A percentile compares a stretch with the other conserved stretches of the same genome.
These are phyloP conservation scores for Rhadina sibilatrix DNA, from an alignment of 2,113 vertebrate species.

Conservation along the genomic window DNA sequence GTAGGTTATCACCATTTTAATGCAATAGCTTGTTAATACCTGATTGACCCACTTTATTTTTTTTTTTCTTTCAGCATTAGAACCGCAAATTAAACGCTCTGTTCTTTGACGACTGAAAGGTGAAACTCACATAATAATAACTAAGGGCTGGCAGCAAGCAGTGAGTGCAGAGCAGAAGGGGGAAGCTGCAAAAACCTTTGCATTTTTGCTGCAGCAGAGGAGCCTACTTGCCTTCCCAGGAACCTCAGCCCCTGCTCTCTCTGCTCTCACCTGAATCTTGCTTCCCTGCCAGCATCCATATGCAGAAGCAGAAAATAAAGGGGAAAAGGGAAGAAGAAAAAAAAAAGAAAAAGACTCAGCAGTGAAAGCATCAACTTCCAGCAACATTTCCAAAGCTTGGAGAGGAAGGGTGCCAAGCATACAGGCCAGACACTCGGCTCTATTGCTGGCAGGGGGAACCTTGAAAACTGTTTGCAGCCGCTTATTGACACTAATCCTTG, in stretches of 20 bases:
- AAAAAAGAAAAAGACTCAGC: background rate
- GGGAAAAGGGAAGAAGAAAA: fast-evolving
- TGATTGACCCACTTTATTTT: background rate
- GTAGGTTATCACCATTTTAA: background rate
- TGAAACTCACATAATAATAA: background rate
- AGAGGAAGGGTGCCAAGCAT: background rate
- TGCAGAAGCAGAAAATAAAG: background rate
- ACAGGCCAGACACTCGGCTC: background rate
- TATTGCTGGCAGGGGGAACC: background rate
- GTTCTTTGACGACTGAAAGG: background rate
- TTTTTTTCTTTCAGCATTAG: background rate
- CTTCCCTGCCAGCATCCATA: background rate
- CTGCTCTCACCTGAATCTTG: background rate
- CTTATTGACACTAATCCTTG: background rate
- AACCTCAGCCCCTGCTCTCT: background rate
- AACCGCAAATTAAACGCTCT: background rate
- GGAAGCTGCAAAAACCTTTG: background rate
- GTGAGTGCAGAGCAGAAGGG: background rate
- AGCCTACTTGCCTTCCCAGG: background rate
- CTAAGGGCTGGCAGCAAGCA: background rate
- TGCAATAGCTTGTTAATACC: background rate
- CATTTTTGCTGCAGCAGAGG: background rate
- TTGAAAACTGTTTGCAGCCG: background rate
- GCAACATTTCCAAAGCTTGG: background rate
- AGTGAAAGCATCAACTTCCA: background rate